A percentile compares a stretch with the other conserved stretches of the same genome.
Conservation (phyloP, 2,797 vertebrate species). For the Anguilla obscura region DNA sequence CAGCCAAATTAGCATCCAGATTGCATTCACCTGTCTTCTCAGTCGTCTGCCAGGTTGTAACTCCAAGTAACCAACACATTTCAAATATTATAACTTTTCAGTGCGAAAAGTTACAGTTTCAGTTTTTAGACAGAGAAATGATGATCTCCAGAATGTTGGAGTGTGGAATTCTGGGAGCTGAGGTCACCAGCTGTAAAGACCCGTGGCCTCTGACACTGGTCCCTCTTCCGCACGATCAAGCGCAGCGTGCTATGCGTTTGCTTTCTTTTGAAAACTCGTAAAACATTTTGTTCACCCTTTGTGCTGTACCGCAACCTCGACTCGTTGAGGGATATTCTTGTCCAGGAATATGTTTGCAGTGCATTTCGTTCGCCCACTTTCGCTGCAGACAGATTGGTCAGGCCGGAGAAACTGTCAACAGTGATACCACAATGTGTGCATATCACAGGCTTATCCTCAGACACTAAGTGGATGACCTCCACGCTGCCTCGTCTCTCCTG, state of each 20-base stretch:
- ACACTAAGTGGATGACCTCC: slow-evolving; percentile 3
- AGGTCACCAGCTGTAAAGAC: not conserved
- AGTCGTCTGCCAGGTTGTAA: not conserved
- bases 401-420: not conserved
- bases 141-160: not conserved
- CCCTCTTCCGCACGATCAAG: not conserved
- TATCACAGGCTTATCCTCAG: not conserved
- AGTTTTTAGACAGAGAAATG: not conserved
- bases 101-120: not conserved
- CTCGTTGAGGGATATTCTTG: not conserved
- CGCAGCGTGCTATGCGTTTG: not conserved
- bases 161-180: not conserved
- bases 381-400: not conserved
- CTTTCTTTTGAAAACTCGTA: not conserved
- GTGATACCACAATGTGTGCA: not conserved
- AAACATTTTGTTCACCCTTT: not conserved
- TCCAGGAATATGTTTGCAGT: not conserved
- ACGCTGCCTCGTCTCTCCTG: not conserved
- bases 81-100: not conserved
- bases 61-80: not conserved
- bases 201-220: not conserved
- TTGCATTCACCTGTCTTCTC: not conserved
- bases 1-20: not conserved
- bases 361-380: not conserved
- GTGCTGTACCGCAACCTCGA: not conserved